These are phyloP conservation scores for Phycodurus eques DNA, from an alignment of 2,113 vertebrate species.

Conservation along the genomic window DNA sequence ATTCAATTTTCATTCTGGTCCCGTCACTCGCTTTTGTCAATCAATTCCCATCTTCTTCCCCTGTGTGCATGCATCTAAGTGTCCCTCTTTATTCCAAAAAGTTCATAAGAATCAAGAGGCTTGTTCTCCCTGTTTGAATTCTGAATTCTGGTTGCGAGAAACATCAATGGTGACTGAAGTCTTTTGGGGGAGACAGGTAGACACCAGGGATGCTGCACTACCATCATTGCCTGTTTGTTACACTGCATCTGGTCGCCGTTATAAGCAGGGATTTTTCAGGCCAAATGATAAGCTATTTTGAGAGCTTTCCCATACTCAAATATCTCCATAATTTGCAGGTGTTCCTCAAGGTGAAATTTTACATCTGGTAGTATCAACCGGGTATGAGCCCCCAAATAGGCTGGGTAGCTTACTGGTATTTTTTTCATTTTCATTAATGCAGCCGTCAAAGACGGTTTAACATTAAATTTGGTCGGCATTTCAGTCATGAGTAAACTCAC, in stretches of 20 bases:
- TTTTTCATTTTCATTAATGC: no score
- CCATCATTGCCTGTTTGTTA: conserved; percentile 17
- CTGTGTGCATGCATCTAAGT: conserved; percentile 59
- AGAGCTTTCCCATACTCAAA: neutral
- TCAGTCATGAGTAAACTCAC: no score
- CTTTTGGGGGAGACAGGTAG: conserved; percentile 51
- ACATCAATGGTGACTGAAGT: conserved; percentile 51
- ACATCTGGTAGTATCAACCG: neutral
- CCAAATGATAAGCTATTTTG: neutral
- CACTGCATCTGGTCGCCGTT: conserved; percentile 23
- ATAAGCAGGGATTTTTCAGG: neutral
- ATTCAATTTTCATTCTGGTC: conserved; percentile 72
- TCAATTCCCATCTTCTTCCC: conserved; percentile 50
- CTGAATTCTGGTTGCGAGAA: conserved; percentile 45
- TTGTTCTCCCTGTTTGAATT: conserved; percentile 74
- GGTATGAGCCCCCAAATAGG: no score
- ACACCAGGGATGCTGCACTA: conserved; percentile 31
- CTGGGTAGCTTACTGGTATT: no score
- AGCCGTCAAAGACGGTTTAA: no score
- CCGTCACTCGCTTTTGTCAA: conserved; percentile 56
- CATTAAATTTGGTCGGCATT: no score
- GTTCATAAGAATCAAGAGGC: conserved; percentile 65
- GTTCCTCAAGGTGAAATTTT: neutral
- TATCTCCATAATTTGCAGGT: neutral
- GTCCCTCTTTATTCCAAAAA: conserved; percentile 69